Percentiles rank a stretch among this genome's conserved stretches.
These are phyloP conservation scores for Leptinotarsa peninsularis DNA, from an alignment of 2,888 invertebrate genomes.

Conservation along the genomic window DNA sequence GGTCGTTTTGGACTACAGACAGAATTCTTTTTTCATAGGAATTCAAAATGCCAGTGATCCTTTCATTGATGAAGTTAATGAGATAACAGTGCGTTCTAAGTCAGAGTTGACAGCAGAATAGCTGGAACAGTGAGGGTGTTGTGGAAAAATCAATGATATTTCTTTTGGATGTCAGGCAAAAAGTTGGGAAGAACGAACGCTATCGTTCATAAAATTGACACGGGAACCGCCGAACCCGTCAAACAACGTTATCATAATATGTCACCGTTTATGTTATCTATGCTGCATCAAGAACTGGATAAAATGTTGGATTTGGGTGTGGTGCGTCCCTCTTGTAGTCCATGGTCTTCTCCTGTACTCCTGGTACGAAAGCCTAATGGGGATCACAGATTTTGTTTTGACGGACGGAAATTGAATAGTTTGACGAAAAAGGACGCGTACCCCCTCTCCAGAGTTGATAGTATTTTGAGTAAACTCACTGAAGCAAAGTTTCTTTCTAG, in stretches of 20 bases:
- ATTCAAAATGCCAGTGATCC: background rate
- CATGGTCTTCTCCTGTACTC: slow-evolving; percentile 52
- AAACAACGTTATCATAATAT: slow-evolving; percentile 14
- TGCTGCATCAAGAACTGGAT: slow-evolving; percentile 31
- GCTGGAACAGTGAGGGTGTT: background rate
- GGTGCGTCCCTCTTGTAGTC: slow-evolving; percentile 48
- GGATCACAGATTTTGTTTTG: slow-evolving; percentile 48
- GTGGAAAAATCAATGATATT: background rate
- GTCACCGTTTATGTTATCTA: background rate
- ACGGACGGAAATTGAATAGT: slow-evolving; percentile 46
- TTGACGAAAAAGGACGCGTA: slow-evolving; percentile 42
- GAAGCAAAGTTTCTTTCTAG: slow-evolving; percentile 35
- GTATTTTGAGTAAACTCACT: background rate
- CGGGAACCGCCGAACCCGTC: background rate
- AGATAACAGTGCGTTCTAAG: background rate
- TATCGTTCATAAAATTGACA: background rate
- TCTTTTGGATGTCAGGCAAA: background rate
- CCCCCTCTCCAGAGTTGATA: background rate
- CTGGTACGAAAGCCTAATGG: slow-evolving; percentile 57
- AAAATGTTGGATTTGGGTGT: slow-evolving; percentile 48
- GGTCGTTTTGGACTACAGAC: background rate
- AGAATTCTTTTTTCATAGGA: background rate
- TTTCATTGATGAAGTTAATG: background rate
- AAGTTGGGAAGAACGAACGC: background rate
- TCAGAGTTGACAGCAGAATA: background rate